Percentiles rank a stretch among this genome's conserved stretches.
Conservation (phyloP, 2,888 invertebrate species). For the Idaea aversata region DNA sequence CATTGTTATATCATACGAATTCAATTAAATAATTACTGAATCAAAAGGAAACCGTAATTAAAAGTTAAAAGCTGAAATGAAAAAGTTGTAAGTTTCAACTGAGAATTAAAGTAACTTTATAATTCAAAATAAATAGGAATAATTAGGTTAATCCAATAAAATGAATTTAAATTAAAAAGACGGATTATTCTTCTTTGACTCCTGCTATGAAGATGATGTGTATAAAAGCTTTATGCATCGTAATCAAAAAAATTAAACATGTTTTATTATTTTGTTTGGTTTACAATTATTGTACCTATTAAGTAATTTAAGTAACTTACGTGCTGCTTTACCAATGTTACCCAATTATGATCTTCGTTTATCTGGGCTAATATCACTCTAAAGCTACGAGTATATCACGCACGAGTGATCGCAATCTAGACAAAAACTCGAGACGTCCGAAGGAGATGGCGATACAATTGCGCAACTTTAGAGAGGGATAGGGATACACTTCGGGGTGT, state of each 20-base stretch:
- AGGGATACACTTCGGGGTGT: constrained; percentile 45
- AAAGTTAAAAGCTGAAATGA: background rate
- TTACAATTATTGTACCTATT: constrained; percentile 24
- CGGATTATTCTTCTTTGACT: background rate
- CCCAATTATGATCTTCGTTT: constrained; percentile 50
- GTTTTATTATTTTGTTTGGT: background rate
- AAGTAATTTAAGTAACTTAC: constrained; percentile 50
- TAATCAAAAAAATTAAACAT: background rate
- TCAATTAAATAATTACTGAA: background rate
- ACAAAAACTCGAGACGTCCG: constrained; percentile 36
- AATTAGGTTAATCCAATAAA: no score
- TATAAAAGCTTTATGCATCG: background rate
- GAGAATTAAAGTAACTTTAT: no score
- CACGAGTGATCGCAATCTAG: constrained; percentile 54
- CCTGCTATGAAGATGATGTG: background rate
- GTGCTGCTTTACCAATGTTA: constrained; percentile 57
- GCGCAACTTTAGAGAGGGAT: constrained; percentile 63
- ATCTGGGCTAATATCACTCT: constrained; percentile 45
- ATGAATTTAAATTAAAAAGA: background rate
- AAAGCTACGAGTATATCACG: constrained; percentile 23
- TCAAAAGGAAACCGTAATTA: background rate
- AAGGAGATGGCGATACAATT: constrained; percentile 54
- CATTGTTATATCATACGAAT: background rate
- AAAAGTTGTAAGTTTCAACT: background rate
- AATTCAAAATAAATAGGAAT: no score